These are phyloP conservation scores for Priocnemis perturbator DNA, from an alignment of 2,888 invertebrate genomes.

Conservation along the genomic window DNA sequence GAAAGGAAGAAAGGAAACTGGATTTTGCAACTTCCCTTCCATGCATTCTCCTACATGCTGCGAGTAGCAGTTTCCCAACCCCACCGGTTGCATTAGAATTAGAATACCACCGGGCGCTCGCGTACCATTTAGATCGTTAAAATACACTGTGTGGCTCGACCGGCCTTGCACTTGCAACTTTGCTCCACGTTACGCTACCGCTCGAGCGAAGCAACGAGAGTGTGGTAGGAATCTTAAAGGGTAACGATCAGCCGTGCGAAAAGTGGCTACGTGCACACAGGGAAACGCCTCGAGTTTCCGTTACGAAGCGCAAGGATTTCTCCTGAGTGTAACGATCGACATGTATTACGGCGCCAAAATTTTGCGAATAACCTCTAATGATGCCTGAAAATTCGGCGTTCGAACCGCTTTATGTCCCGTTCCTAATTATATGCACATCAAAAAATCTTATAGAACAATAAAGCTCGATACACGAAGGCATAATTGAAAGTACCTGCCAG, in stretches of 20 bases:
- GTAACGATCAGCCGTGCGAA: conserved; percentile 19
- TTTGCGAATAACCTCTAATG: too few relatives aligned
- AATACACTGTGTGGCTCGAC: background rate
- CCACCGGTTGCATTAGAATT: conserved; percentile 56
- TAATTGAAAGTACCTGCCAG: too few relatives aligned
- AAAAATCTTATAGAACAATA: too few relatives aligned
- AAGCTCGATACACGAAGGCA: too few relatives aligned
- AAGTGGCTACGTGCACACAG: conserved; percentile 3
- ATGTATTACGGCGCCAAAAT: too few relatives aligned
- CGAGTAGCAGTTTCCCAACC: conserved; percentile 25
- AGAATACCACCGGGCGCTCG: conserved; percentile 38
- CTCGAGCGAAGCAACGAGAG: background rate
- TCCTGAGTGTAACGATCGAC: too few relatives aligned
- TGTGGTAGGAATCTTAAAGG: background rate
- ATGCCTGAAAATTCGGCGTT: too few relatives aligned
- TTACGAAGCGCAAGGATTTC: too few relatives aligned
- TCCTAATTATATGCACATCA: too few relatives aligned
- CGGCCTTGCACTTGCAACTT: conserved; percentile 5
- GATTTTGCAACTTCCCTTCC: conserved; percentile 60
- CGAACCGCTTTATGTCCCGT: too few relatives aligned
- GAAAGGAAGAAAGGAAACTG: conserved; percentile 48
- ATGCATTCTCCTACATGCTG: conserved; percentile 27
- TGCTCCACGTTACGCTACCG: background rate
- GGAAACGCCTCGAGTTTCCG: background rate
- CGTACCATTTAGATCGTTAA: background rate